Percentiles rank a stretch among this genome's conserved stretches.
Conservation (phyloP, 2,113 vertebrate species). For the Paracyprichromis sp. region DNA sequence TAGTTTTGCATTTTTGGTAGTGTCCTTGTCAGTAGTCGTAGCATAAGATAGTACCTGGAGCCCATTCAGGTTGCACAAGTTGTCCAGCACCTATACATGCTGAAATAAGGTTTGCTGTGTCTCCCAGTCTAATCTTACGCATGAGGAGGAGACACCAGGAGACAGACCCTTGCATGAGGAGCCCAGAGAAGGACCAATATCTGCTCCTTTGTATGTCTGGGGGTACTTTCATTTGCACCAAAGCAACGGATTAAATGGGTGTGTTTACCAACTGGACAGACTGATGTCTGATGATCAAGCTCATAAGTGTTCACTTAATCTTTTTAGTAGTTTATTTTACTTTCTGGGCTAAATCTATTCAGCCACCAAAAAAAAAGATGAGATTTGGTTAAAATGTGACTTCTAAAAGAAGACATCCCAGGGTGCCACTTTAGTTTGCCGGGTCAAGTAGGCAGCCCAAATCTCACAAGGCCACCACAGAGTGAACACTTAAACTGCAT, state of each 20-base stretch:
- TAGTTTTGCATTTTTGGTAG: background rate
- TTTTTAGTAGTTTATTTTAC: background rate
- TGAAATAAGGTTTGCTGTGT: background rate
- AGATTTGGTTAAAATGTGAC: background rate
- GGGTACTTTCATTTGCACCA: background rate
- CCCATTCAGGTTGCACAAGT: background rate
- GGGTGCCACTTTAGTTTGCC: background rate
- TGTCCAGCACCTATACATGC: background rate
- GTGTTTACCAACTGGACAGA: background rate
- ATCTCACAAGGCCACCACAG: background rate
- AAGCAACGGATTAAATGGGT: background rate
- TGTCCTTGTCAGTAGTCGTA: background rate
- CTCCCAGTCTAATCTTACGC: background rate
- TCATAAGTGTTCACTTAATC: background rate
- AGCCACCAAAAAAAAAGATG: background rate
- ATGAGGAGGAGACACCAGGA: background rate
- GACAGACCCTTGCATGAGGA: background rate
- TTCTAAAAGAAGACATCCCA: background rate
- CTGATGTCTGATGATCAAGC: background rate
- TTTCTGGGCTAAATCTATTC: background rate
- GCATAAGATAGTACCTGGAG: background rate
- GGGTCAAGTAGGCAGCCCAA: background rate
- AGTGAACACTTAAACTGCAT: background rate
- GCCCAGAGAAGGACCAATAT: background rate
- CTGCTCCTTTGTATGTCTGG: background rate